Percentiles rank a stretch among this genome's conserved stretches.
phyloP scores from a whole-genome alignment of 1,140 invertebrate species.

The Drosophila bocqueti region DNA sequence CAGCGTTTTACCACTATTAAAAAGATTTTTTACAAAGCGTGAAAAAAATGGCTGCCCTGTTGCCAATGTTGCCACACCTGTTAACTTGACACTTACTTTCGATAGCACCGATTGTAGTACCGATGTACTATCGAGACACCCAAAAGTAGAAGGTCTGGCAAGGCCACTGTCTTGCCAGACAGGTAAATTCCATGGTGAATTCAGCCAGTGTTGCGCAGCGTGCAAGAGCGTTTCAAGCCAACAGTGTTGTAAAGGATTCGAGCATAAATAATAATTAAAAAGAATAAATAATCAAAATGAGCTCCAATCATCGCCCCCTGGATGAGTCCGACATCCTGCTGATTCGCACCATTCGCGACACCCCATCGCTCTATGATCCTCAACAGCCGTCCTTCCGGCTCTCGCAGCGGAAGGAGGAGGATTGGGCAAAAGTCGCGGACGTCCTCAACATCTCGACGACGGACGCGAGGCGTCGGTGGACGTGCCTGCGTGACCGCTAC shows the following conservation, averaged over 20 bases:
- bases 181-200: no score
- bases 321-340: constrained; percentile 69
- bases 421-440: constrained; percentile 70
- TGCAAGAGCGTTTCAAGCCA: not conserved
- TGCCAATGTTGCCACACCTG: constrained; percentile 31
- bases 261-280: constrained; percentile 20
- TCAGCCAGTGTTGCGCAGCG: not conserved
- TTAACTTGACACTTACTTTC: not conserved
- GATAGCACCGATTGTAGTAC: not conserved
- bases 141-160: not conserved
- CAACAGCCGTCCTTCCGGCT: constrained; percentile 67
- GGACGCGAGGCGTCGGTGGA: constrained; percentile 76
- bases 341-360: constrained; percentile 64
- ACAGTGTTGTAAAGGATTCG: not conserved
- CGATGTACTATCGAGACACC: not conserved
- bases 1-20: constrained; percentile 62
- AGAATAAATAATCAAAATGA: constrained; percentile 53
- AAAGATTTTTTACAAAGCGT: constrained; percentile 63
- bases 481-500: constrained; percentile 73
- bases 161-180: not conserved
- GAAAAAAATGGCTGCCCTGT: constrained; percentile 77
- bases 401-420: constrained; percentile 72
- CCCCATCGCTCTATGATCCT: constrained; percentile 72
- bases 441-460: constrained; percentile 57
- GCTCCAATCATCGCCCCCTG: constrained; percentile 69